Percentiles rank a stretch among this genome's conserved stretches.
These are phyloP conservation scores for Conops quadrifasciatus DNA, from an alignment of 2,888 invertebrate genomes.

Conservation along the genomic window DNA sequence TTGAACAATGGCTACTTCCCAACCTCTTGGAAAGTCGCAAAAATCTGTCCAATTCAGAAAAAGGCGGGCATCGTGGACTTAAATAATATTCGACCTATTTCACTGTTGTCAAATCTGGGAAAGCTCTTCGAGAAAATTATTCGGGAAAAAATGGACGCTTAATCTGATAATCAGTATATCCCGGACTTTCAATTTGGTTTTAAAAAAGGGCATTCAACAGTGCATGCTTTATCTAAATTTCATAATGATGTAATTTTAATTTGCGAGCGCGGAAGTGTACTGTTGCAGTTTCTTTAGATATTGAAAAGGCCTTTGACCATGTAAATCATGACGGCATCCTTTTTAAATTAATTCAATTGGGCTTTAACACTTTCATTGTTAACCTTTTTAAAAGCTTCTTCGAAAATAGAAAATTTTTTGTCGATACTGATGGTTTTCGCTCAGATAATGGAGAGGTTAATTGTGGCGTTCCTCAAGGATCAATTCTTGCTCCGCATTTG, in stretches of 20 bases:
- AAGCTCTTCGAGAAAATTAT: background rate
- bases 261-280: conserved; percentile 20
- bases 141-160: background rate
- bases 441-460: conserved; percentile 12
- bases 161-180: background rate
- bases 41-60: conserved; percentile 23
- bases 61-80: conserved; percentile 15
- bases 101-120: conserved; percentile 26
- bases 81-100: conserved; percentile 27
- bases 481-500: conserved; percentile 32
- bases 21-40: conserved; percentile 12
- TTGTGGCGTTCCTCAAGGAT: conserved; percentile 36
- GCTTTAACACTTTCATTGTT: conserved; percentile 22
- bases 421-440: conserved; percentile 20
- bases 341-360: conserved; percentile 15
- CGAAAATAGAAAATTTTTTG: conserved; percentile 26
- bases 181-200: conserved; percentile 35
- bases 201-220: conserved; percentile 26
- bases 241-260: conserved; percentile 34
- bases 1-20: conserved; percentile 30
- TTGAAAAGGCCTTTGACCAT: conserved; percentile 36
- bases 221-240: conserved; percentile 37
- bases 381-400: conserved; percentile 16
- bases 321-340: conserved; percentile 32
- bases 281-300: conserved; percentile 33